Percentiles rank a stretch among this genome's conserved stretches.
phyloP scores from a whole-genome alignment of 1,140 invertebrate species.

The Spodoptera litura region DNA sequence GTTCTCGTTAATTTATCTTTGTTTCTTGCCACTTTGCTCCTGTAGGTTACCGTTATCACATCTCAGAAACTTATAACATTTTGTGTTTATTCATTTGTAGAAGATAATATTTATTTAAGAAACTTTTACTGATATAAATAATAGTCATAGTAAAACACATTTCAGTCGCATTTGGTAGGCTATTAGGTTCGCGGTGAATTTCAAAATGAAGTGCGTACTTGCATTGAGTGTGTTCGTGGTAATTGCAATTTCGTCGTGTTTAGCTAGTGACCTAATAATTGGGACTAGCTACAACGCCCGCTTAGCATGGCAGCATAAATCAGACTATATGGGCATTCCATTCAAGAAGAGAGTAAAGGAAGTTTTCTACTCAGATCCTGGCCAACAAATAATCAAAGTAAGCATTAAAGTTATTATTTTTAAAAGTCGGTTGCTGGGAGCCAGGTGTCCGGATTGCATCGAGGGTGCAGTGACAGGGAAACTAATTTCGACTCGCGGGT shows the following conservation, averaged over 20 bases:
- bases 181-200: background rate
- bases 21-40: constrained; percentile 23
- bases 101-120: background rate
- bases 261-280: constrained; percentile 64
- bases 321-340: constrained; percentile 69
- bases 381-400: constrained; percentile 68
- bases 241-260: constrained; percentile 61
- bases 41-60: constrained; percentile 21
- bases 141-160: background rate
- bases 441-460: too few relatives aligned
- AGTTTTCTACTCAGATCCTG: constrained; percentile 70
- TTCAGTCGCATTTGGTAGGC: background rate
- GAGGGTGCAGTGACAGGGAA: too few relatives aligned
- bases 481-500: too few relatives aligned
- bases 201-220: constrained; percentile 62
- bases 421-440: background rate
- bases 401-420: background rate
- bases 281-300: constrained; percentile 68
- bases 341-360: constrained; percentile 77
- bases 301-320: constrained; percentile 70
- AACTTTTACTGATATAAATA: constrained; percentile 9
- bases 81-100: background rate
- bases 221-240: constrained; percentile 61
- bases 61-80: constrained; percentile 5
- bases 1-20: constrained; percentile 14